A percentile compares a stretch with the other conserved stretches of the same genome.
Conservation (phyloP, 2,888 invertebrate species). For the Ophion obscuratus region DNA sequence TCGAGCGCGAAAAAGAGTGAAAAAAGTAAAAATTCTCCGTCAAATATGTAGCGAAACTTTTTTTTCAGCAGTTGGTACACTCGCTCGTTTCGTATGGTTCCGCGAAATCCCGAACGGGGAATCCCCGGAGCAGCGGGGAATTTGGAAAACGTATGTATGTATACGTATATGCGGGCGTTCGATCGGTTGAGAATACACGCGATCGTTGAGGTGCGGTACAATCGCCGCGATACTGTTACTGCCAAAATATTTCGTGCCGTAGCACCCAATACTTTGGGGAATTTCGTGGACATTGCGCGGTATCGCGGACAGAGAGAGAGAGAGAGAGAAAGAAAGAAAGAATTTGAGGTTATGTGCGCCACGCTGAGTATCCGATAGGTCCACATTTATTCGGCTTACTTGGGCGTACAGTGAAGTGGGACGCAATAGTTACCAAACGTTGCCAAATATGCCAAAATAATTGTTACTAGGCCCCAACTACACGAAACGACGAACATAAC, state of each 20-base stretch:
- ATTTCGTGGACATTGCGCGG: conserved; percentile 41
- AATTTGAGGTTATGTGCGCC: conserved; percentile 22
- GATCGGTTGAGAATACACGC: conserved; percentile 12
- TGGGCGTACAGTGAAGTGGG: conserved; percentile 23
- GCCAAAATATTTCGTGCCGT: conserved; percentile 34
- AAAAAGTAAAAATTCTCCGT: too few species aligned
- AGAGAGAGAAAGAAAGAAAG: conserved; percentile 13
- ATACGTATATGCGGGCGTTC: not conserved
- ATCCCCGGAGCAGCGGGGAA: conserved; percentile 14
- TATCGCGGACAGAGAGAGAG: conserved; percentile 4
- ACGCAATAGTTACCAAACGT: not conserved
- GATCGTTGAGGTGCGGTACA: conserved; percentile 15
- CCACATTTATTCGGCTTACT: conserved; percentile 38
- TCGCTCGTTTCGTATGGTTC: not conserved
- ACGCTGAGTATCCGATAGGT: conserved; percentile 48
- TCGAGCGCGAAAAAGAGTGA: too few species aligned
- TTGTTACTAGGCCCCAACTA: not conserved
- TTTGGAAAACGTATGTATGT: not conserved
- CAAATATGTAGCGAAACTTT: too few species aligned
- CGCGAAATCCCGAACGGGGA: not conserved
- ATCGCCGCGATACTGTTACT: conserved; percentile 14
- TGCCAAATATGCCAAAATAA: not conserved
- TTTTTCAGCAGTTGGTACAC: not conserved
- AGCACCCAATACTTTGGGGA: conserved; percentile 52
- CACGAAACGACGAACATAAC: not conserved